Evolutionary conservation across 2,797 vertebrate species (phyloP), one percentile per base, ranked within the genome.

Genomic region (Malurus leucopterus): DNA sequence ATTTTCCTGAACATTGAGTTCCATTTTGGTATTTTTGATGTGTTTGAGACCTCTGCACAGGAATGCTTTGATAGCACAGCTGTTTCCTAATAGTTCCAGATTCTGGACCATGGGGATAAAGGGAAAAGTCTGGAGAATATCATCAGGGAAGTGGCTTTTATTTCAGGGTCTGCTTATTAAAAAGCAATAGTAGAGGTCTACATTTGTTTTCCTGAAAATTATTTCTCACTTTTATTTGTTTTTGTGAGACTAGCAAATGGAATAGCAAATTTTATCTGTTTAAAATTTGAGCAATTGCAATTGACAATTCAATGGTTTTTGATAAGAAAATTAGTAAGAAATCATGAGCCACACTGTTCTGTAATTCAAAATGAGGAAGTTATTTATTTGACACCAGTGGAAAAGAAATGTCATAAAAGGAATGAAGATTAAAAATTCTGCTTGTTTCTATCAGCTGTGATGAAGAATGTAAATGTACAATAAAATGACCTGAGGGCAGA

Each of bases 21-120:
- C 88, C 55, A 62, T n/a, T 85, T 85, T 69, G 30, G 38, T 69
- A 50, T 80, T 93, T 92, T 77, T 91, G 11, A 74, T 80, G 34
- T 68, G 15, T 74, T 86, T 68, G 79, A 89, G 58, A 80, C 11
- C 23, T 63, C 61, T 87, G 26, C 23, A 41, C 29, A 93, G 24
- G 69, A 95, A 86, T 89, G 79, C 73, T 95, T 85, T 93, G 68
- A 87, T 83, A 93, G 44, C 76, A 87, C 93, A 95, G 88, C 62
- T 95, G 93, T 78, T 94, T 91, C 76, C 53, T 77, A 78, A 20
- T 54, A 53, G 47, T 95, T 95, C 91, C 86, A 93, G 47, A 69
- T 74, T 74, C 32, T 63, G 62, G 36, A 74, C 63, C 64, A 15
- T 36, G 16, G 86, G 58, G 59, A 93, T 55, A 43, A 93, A 92